phyloP scores from a whole-genome alignment of 2,797 vertebrate genomes.

The Chrosomus eos region DNA sequence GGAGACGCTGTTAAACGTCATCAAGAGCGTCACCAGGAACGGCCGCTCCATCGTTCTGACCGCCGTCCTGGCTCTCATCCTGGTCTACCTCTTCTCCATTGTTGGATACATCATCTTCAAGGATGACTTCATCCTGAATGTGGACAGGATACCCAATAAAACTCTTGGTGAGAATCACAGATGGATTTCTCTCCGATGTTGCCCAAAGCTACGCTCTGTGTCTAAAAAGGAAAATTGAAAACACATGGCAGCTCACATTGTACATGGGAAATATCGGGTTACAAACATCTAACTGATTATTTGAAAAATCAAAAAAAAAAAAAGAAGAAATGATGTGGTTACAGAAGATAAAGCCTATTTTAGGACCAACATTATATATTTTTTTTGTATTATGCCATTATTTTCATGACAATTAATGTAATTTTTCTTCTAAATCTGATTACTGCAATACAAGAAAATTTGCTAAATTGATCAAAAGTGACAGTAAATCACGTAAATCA shows the following conservation, averaged over 20 bases:
- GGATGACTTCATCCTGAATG: slow-evolving; percentile 94
- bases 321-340: not conserved
- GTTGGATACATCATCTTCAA: slow-evolving; percentile 99
- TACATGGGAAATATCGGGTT: not conserved
- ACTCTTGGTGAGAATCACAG: slow-evolving; percentile 77
- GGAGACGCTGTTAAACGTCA: slow-evolving; percentile 96
- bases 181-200: not conserved
- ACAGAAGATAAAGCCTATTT: not conserved
- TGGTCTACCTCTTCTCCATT: slow-evolving; percentile 99
- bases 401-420: too few relatives aligned
- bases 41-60: slow-evolving; percentile 97
- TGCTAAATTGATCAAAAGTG: too few relatives aligned
- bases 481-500: too few relatives aligned
- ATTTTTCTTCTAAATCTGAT: not conserved
- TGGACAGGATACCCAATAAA: slow-evolving; percentile 93
- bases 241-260: not conserved
- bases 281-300: not conserved
- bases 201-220: not conserved
- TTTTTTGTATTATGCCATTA: not conserved
- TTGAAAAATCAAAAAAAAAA: not conserved
- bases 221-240: slow-evolving; percentile 3
- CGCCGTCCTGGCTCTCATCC: slow-evolving; percentile 93
- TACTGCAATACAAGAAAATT: not conserved
- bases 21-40: slow-evolving; percentile 98
- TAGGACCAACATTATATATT: not conserved